Base-by-base conservation (phyloP, 2,888 invertebrate species). In the Scaptomyza parva region DNA sequence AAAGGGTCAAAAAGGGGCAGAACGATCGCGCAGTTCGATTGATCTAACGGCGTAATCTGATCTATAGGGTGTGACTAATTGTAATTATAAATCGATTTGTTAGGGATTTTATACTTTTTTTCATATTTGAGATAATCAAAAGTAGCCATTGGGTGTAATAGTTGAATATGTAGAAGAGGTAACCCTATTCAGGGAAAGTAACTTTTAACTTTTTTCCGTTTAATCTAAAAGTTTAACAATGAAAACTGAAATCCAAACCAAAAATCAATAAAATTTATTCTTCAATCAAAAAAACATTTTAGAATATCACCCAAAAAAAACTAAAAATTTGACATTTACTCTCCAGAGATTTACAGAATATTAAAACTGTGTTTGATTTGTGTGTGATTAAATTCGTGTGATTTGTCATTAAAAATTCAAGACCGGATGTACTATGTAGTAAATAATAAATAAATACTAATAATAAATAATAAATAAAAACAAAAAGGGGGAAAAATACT, bases 1-100 rank as follows among this genome's bases (percentile, higher is more conserved):
- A 48, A 48, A 7, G 11, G 48, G 20, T 22, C 33, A 35, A 35
- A 22, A 14, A 14, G n/a, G 2, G 3, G 9, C 9, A 7, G 24
- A 7, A 2, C n/a, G 30, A 1, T 3, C 18, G 18, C 30, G 20
- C 14, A 35, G 7, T 14, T 14, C 45, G 44, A 12, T 33, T 26
- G 30, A 18, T 40, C 24, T 24, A 45, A 24, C 7, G 28, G 26
- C 4, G 33, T 47, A 24, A 41, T 18, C 33, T n/a, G 41, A 61
- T 61, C 48, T 28, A 17, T 41, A 20, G 20, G 24, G 40, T 24
- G 35, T 35, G 28, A 33, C 44, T 28, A 66, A 66, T 51, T 22
- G 45, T 24, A 52, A 66, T 66, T 66, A 66, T 20, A 66, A 66
- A 59, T 12, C 17, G 51, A 66, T 65, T 65, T 65, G 18, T 26